Percentiles rank a stretch among this genome's conserved stretches.
Conservation (phyloP, 2,888 invertebrate genomes). For the Lasioglossum malachurum region DNA sequence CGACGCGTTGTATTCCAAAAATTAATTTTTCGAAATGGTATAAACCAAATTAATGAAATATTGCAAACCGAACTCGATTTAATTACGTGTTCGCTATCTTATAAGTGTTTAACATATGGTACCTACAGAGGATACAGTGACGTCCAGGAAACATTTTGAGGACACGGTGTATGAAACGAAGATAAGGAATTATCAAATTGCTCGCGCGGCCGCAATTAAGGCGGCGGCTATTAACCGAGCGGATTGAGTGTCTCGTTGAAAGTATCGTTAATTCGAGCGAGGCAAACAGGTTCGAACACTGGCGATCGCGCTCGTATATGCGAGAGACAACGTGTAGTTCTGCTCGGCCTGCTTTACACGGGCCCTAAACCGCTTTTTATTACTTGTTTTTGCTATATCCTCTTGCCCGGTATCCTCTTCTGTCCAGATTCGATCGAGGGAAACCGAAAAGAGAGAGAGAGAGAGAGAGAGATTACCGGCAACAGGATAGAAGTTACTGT, state of each 20-base stretch:
- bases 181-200: conserved; percentile 52
- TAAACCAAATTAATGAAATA: too few relatives aligned
- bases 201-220: conserved; percentile 49
- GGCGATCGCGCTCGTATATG: conserved; percentile 21
- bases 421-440: conserved; percentile 28
- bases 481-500: conserved; percentile 53
- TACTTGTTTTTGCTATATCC: conserved; percentile 11
- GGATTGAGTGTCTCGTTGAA: conserved; percentile 34
- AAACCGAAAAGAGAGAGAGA: conserved; percentile 13
- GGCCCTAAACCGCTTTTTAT: conserved; percentile 51
- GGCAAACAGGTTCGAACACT: conserved; percentile 49
- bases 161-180: conserved; percentile 23
- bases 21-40: too few relatives aligned
- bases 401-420: conserved; percentile 36
- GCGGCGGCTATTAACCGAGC: conserved; percentile 41
- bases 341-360: background rate
- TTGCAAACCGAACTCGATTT: too few relatives aligned
- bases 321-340: conserved; percentile 24
- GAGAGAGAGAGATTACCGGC: background rate
- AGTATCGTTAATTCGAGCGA: conserved; percentile 48
- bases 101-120: too few relatives aligned
- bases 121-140: too few relatives aligned
- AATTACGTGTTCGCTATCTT: too few relatives aligned
- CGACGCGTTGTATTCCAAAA: too few relatives aligned
- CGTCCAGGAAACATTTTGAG: background rate